phyloP scores from a whole-genome alignment of 2,113 vertebrate species.

The Elephas maximus region DNA sequence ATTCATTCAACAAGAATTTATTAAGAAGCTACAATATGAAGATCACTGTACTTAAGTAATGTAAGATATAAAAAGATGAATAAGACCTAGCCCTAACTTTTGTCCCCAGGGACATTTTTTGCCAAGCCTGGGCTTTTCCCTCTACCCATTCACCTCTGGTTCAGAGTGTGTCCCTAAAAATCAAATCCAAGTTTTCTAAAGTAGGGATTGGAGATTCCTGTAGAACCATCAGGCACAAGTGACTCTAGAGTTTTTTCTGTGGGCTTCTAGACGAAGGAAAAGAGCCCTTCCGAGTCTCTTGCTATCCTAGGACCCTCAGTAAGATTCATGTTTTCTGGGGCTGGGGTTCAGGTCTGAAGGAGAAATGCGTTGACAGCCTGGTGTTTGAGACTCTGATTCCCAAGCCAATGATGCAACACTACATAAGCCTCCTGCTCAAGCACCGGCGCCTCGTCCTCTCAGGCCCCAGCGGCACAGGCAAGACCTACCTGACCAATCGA shows the following conservation, averaged over 20 bases:
- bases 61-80: background rate
- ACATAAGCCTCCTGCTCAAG: conserved; percentile 96
- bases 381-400: conserved; percentile 97
- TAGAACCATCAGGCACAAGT: background rate
- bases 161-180: background rate
- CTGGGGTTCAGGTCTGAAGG: conserved; percentile 91
- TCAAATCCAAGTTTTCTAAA: background rate
- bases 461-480: conserved; percentile 97
- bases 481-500: conserved; percentile 95
- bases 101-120: background rate
- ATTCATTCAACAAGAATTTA: background rate
- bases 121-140: background rate
- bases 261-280: background rate
- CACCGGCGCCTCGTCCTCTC: conserved; percentile 96
- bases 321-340: background rate
- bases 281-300: background rate
- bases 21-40: fast-evolving
- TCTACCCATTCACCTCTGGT: fast-evolving
- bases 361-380: conserved; percentile 96
- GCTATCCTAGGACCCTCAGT: background rate
- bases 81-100: background rate
- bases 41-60: background rate
- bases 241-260: background rate
- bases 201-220: background rate
- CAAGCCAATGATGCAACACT: conserved; percentile 98